Base-by-base conservation (phyloP, 2,797 vertebrate species). In the Novumbra hubbsi region DNA sequence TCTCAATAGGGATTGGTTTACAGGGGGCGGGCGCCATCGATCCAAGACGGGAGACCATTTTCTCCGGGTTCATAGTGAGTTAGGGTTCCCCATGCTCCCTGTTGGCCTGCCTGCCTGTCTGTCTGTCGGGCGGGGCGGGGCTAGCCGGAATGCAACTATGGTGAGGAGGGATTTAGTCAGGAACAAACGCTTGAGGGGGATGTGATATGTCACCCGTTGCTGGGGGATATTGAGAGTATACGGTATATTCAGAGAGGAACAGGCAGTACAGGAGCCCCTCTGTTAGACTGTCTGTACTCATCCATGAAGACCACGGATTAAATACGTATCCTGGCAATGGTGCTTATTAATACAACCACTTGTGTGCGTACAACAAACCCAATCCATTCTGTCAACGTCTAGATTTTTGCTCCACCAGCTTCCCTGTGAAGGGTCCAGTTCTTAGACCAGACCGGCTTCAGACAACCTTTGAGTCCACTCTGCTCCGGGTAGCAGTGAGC, bases 201-300 rank as follows among this genome's bases (percentile, higher is more conserved):
- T 87, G 90, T 76, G 87, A 88, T 90, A 86, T 87, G 85, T 92
- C 89, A 88, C 88, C 88, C 81, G 88, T 81, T 81, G 89, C 89
- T 78, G 81, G 79, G 87, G 88, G 87, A 88, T 83, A 80, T 75
- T 79, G 55, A 57, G 41, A 45, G 41, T 12, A 45, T 24, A 83
- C 83, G 85, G 82, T 79, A 81, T 87, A 85, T 89, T 86, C 87
- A 87, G 78, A 74, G 77, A 67, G 81, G 89, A 87, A 88, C 86
- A 89, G 84, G 75, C 81, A 88, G 87, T 77, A 79, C 85, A 32
- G 70, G 84, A 86, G 86, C 80, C 52, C 50, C 52, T 2, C 52
- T 3, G 52, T 0, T 24, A 12, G 74, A 63, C 83, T 81, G 72
- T 76, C 82, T 81, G 79, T 83, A 83, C 80, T 30, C 86, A 77